Evolutionary conservation across 37 sponge, comb jelly and placozoan species (phyloP), one percentile per base, ranked within the genome.

Genomic region (Tethya wilhelma): DNA sequence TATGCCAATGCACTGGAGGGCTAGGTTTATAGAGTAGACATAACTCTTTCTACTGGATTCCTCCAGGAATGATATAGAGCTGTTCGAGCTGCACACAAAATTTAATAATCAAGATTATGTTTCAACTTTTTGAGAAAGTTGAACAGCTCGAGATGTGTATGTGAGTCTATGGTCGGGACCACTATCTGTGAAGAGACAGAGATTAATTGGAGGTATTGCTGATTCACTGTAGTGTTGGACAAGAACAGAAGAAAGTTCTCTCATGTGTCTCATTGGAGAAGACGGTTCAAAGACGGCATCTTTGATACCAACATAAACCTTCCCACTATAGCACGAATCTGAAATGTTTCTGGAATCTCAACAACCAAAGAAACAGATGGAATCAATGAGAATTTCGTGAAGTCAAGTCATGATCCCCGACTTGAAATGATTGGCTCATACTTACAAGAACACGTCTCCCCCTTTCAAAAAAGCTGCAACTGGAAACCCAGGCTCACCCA

Each of bases 371-470:
- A 19, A 23, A 46, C 53, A 59, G 73, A 72, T 38, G 73, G 82
- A 38, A 66, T 20, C 5, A 33, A 34, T 37, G 5, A 30, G 37
- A 30, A 43, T 11, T 56, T 20, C 23, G 56, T 58, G 29, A 81
- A 81, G 41, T 81, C 73, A 81, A 81, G 41, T 81, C 73, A 81
- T 72, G 81, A 34, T 80, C 81, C 5, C 28, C 26, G 1, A 46
- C 81, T 38, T 58, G 20, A 2, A 69, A 60, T n/a, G 28, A 38
- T 25, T 8, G 32, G 39, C 14, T 38, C 32, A 69, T 56, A 20
- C 2, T 28, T 23, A 69, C 41, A 25, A 40, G 28, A 44, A 11
- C 44, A 26, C 28, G 31, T 34, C 38, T 44, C 0, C 70, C 70
- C 38, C 60, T 68, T 25, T 45, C 70, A 29, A 28, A n/a, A n/a